Base-by-base conservation (phyloP, 64 coral and sea anemone genomes). In the Montipora sp. region DNA sequence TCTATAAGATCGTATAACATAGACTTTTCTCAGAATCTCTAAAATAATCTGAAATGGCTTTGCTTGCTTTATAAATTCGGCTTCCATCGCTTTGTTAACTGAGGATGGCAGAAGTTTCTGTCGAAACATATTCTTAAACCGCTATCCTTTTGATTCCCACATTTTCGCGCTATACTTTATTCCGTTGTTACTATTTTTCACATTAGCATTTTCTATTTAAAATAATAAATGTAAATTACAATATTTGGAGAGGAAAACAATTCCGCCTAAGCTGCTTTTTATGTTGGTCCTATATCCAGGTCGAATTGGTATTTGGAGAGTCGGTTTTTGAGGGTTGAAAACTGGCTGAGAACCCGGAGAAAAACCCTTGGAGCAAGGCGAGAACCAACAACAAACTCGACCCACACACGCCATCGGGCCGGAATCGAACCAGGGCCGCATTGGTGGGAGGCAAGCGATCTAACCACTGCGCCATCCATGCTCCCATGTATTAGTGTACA, bases 281-380 rank as follows among this genome's bases (percentile, higher is more conserved):
- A 76, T 76, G 74, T 76, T 43, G 74, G 74, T 76, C 74, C 43
- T 47, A 76, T 76, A 76, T 3, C 27, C 74, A 14, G 74, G 74
- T 76, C 74, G 74, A 76, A 76, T 45, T 76, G 74, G 43, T 45
- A 76, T 76, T 76, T 76, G 44, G 74, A 76, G 74, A 43, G 74
- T 76, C 3, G 74, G 27, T 47, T 43, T 76, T 76, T 76, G 74
- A 45, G 74, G 43, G 0, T 55, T 55, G 51, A 55, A 55, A 55
- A 55, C 51, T 10, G 51, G 51, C 24, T 24, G 24, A 55, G 51
- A 55, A 10, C 51, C 51, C 9, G 51, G 51, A 45, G 5, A 4
- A 76, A 76, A 76, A 76, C 74, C 74, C 8, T 8, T 67, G 43
- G 74, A 76, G 74, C 74, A 48, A 27, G 74, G 74, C 23, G 24